Evolutionary conservation across 2,888 invertebrate genomes (phyloP).

Genomic region (Pemphredon lugubris): DNA sequence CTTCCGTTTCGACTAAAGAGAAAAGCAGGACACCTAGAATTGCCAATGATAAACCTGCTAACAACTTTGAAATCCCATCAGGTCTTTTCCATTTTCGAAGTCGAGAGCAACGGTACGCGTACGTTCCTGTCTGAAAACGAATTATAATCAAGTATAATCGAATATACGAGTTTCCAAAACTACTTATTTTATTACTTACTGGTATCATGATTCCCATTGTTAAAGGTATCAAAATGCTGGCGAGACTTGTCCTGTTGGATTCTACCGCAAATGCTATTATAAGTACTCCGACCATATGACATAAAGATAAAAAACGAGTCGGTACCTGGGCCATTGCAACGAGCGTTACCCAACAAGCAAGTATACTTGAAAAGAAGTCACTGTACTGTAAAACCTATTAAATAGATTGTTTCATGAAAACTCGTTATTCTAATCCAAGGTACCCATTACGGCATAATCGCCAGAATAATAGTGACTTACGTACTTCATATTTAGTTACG

Average conservation of each 20-base stretch:
- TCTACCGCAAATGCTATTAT: slow-evolving; percentile 83
- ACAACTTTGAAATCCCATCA: slow-evolving; percentile 67
- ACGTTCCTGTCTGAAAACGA: slow-evolving; percentile 70
- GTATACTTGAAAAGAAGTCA: slow-evolving; percentile 84
- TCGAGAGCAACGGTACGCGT: slow-evolving; percentile 65
- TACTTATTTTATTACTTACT: too few relatives aligned
- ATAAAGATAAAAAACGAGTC: slow-evolving; percentile 78
- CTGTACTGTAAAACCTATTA: slow-evolving; percentile 83
- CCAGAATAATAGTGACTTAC: slow-evolving; percentile 32
- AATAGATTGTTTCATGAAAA: slow-evolving; percentile 15
- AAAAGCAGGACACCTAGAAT: slow-evolving; percentile 82
- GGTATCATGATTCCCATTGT: slow-evolving; percentile 76
- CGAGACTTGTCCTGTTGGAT: slow-evolving; percentile 82
- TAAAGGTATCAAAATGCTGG: slow-evolving; percentile 82
- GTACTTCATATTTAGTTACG: slow-evolving; percentile 79
- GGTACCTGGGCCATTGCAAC: slow-evolving; percentile 82
- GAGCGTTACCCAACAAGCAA: slow-evolving; percentile 84
- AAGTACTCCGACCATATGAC: slow-evolving; percentile 83
- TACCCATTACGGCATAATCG: too few relatives aligned
- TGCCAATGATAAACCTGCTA: slow-evolving; percentile 82
- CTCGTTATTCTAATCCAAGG: too few relatives aligned
- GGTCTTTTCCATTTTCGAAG: slow-evolving; percentile 67
- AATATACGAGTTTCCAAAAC: too few relatives aligned
- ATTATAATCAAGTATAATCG: too few relatives aligned
- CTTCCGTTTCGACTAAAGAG: slow-evolving; percentile 83